Evolutionary conservation across 1,140 invertebrate species (phyloP), one percentile per base, ranked within the genome.

Genomic region (Luehdorfia chinensis): DNA sequence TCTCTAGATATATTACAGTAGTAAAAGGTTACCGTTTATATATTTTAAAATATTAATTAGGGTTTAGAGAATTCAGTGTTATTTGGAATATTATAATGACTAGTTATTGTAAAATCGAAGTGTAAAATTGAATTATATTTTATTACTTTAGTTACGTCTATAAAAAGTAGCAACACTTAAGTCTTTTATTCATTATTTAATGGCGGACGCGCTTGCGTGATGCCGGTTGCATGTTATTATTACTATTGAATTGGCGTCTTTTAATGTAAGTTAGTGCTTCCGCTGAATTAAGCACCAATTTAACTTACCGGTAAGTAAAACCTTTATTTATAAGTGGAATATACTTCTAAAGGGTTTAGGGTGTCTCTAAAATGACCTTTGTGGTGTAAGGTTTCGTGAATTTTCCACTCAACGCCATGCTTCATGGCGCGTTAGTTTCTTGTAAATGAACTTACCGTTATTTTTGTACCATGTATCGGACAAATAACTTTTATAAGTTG

Each of bases 201-300:
- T 83, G 81, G 81, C 78, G 80, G 71, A 71, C 71, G 76, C 76
- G 78, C 75, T 80, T 84, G 75, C 79, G 76, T 80, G 78, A 80
- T 80, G 80, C 77, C 80, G 80, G 80, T 69, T 75, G 75, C 70
- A 61, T 84, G 71, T 74, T 78, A 74, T 72, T 77, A 73, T 74
- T 77, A 62, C 73, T 59, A 67, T 47, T 75, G 75, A 67, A 67
- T 75, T 75, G 60, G 76, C 75, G 75, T 78, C 72, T 63, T 73
- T 75, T 70, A 49, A 55, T 56, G 60, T 60, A 46, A 65, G 59
- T 55, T 61, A 55, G 50, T 66, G 58, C 47, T 56, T 54, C 45
- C 46, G 54, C 30, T 57, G 44, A 31, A 39, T 43, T 53, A 31
- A 32, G 37, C 27, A 39, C 12, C 36, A 16, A 37, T n/a, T 21